Evolutionary conservation across 2,113 vertebrate species (phyloP).

Genomic region (Dromas ardeola): DNA sequence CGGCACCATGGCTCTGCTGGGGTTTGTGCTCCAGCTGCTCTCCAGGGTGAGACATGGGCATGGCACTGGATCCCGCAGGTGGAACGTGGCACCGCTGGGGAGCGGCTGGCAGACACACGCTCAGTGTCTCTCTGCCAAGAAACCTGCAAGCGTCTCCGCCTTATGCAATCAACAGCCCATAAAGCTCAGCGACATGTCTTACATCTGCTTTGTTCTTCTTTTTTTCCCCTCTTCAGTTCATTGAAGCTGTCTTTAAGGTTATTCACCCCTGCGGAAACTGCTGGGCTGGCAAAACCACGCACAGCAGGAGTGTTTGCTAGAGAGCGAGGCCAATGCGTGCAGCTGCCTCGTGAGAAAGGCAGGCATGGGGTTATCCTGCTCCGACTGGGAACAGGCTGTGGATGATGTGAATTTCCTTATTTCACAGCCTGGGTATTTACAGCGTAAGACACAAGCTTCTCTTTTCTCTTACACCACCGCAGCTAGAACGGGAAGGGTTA

Average conservation of each 20-base stretch:
- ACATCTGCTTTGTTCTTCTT: neutral
- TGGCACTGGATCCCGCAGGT: accelerated
- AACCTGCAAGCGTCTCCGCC: neutral
- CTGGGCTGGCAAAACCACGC: neutral
- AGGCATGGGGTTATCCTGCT: neutral
- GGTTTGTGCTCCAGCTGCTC: neutral
- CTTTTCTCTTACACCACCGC: neutral
- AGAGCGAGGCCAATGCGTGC: neutral
- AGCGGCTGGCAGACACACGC: neutral
- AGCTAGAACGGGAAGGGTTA: neutral
- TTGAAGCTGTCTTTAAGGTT: neutral
- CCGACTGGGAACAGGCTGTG: neutral
- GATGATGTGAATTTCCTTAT: neutral
- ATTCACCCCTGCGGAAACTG: neutral
- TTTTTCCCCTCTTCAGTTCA: neutral
- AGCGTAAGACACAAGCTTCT: neutral
- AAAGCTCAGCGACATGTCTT: neutral
- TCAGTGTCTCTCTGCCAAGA: neutral
- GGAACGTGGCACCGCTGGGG: neutral
- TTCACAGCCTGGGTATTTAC: neutral
- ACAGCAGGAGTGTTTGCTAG: neutral
- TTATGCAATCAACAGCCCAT: neutral
- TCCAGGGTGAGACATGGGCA: accelerated
- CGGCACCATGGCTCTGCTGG: neutral
- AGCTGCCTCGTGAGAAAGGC: neutral